A percentile compares a stretch with the other conserved stretches of the same genome.
phyloP scores from a whole-genome alignment of 2,113 vertebrate species.

The Cygnus atratus region DNA sequence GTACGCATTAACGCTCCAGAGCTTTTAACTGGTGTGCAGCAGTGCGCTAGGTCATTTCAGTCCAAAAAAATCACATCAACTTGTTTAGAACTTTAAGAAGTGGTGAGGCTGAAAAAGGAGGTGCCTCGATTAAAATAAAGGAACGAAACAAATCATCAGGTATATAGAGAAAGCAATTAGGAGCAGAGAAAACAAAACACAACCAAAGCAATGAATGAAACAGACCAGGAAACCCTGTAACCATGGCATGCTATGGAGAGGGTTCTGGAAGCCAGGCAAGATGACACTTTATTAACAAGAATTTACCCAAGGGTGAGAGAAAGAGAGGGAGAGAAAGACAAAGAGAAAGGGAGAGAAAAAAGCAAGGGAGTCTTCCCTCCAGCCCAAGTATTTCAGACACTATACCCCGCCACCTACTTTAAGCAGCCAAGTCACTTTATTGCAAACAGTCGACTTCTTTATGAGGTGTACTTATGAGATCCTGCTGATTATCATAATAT shows the following conservation, averaged over 20 bases:
- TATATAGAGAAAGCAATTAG: constrained; percentile 76
- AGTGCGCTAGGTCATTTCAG: constrained; percentile 54
- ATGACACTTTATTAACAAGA: constrained; percentile 87
- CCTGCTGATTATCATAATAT: constrained; percentile 87
- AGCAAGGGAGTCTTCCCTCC: constrained; percentile 73
- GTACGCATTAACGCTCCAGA: constrained; percentile 54
- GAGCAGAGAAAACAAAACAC: constrained; percentile 79
- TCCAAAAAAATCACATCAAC: constrained; percentile 52
- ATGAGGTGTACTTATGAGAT: constrained; percentile 80
- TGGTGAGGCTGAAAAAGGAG: constrained; percentile 75
- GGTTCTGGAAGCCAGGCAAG: constrained; percentile 94
- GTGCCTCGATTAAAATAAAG: constrained; percentile 76
- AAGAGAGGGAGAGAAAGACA: constrained; percentile 77
- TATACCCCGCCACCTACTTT: constrained; percentile 86
- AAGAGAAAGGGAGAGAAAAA: constrained; percentile 77
- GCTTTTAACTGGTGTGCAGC: constrained; percentile 57
- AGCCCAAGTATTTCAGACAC: constrained; percentile 84
- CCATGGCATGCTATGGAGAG: constrained; percentile 95
- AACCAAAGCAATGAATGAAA: constrained; percentile 85
- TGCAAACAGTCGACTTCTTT: constrained; percentile 83
- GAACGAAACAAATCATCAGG: constrained; percentile 69
- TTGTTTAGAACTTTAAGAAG: constrained; percentile 72
- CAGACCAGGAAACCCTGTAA: constrained; percentile 88
- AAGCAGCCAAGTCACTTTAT: constrained; percentile 82
- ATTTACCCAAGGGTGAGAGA: constrained; percentile 86